Evolutionary conservation across 2,113 vertebrate genomes (phyloP).

Genomic region (Gymnorhina tibicen): DNA sequence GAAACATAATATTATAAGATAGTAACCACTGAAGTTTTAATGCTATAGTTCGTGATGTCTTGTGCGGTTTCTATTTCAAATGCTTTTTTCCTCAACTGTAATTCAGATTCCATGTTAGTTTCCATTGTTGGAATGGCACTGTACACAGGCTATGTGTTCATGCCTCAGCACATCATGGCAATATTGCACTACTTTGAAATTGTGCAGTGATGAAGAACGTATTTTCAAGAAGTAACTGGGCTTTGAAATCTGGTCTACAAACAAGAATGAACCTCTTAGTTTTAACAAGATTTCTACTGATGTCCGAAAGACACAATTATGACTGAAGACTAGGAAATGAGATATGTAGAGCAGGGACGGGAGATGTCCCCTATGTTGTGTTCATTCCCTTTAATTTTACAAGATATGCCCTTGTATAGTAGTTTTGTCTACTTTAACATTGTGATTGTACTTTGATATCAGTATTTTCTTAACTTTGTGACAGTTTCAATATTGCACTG

Average conservation of each 20-base stretch:
- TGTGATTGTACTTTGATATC: slow-evolving; percentile 81
- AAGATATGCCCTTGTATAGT: slow-evolving; percentile 72
- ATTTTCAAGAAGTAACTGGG: background rate
- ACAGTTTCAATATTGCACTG: slow-evolving; percentile 75
- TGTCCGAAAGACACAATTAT: slow-evolving; percentile 17
- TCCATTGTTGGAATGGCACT: slow-evolving; percentile 92
- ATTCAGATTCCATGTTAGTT: slow-evolving; percentile 89
- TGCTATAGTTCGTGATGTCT: background rate
- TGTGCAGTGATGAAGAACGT: slow-evolving; percentile 78
- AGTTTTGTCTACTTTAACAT: slow-evolving; percentile 80
- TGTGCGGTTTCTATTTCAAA: background rate
- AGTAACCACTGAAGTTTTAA: background rate
- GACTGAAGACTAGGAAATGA: slow-evolving; percentile 52
- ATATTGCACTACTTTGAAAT: slow-evolving; percentile 97
- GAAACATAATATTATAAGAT: background rate
- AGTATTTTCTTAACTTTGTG: slow-evolving; percentile 83
- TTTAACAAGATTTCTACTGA: slow-evolving; percentile 48
- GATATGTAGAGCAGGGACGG: slow-evolving; percentile 42
- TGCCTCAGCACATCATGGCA: slow-evolving; percentile 99
- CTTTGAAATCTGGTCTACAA: slow-evolving; percentile 12
- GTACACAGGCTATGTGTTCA: slow-evolving; percentile 97
- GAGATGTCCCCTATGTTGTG: slow-evolving; percentile 65
- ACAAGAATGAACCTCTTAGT: slow-evolving; percentile 39
- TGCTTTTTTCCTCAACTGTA: slow-evolving; percentile 70
- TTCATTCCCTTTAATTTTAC: slow-evolving; percentile 76